A percentile compares a stretch with the other conserved stretches of the same genome.
Conservation (phyloP, 2,113 vertebrate genomes). For the Spea bombifrons region DNA sequence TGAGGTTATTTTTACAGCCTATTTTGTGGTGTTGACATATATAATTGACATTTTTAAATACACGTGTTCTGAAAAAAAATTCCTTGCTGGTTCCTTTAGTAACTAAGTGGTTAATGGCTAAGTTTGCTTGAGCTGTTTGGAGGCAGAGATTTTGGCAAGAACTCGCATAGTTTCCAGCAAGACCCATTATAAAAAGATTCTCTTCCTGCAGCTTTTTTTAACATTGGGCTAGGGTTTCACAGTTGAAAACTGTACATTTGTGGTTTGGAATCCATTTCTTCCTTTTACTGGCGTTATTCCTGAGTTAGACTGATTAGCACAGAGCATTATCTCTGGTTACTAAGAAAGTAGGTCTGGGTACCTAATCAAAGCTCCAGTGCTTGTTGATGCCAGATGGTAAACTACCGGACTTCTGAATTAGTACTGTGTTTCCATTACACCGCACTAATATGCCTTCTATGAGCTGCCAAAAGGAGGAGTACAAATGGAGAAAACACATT, state of each 20-base stretch:
- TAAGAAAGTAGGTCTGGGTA: background rate
- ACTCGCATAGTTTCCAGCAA: conserved; percentile 48
- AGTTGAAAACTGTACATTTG: conserved; percentile 48
- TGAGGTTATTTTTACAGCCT: too few species aligned
- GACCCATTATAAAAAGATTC: conserved; percentile 47
- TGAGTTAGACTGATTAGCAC: conserved; percentile 9
- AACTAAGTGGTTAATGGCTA: conserved; percentile 37
- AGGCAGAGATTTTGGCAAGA: conserved; percentile 46
- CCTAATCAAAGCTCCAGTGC: background rate
- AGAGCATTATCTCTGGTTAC: conserved; percentile 31
- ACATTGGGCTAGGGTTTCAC: conserved; percentile 45
- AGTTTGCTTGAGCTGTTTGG: conserved; percentile 43
- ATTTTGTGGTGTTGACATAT: too few species aligned
- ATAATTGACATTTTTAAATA: too few species aligned
- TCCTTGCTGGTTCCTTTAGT: background rate
- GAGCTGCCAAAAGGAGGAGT: background rate
- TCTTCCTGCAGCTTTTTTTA: conserved; percentile 49
- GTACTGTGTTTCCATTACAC: background rate
- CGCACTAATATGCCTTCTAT: background rate
- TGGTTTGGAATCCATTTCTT: conserved; percentile 29
- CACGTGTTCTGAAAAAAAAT: background rate
- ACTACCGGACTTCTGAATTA: background rate
- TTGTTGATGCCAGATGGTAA: background rate
- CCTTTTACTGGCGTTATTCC: conserved; percentile 32
- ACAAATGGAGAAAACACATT: background rate